These are phyloP conservation scores for Gavialis gangeticus DNA, from an alignment of 2,113 vertebrate genomes.

Conservation along the genomic window DNA sequence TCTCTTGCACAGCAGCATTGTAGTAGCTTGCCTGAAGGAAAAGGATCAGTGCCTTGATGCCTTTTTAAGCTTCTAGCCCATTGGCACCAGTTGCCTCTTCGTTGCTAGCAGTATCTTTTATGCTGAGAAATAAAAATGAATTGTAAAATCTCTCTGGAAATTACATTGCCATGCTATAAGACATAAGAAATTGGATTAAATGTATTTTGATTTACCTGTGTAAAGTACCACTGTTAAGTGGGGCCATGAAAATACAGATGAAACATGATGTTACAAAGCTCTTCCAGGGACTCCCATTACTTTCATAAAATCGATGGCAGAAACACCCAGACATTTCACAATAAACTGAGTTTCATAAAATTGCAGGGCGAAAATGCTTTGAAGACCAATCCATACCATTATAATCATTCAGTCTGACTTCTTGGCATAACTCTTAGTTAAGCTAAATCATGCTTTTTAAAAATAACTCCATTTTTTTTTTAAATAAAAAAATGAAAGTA, in stretches of 20 bases:
- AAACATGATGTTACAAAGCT: not conserved
- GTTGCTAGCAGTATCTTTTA: not conserved
- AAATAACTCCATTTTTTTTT: not conserved
- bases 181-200: not conserved
- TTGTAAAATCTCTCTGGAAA: not conserved
- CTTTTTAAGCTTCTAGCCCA: not conserved
- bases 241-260: not conserved
- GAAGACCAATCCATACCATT: not conserved
- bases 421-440: not conserved
- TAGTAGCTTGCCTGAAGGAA: not conserved
- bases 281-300: not conserved
- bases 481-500: not conserved
- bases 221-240: not conserved
- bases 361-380: not conserved
- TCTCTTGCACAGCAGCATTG: not conserved
- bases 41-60: not conserved
- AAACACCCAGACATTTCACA: not conserved
- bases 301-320: not conserved
- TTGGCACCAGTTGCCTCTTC: not conserved
- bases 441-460: not conserved
- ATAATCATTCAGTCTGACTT: not conserved
- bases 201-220: not conserved
- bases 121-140: not conserved
- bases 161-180: not conserved
- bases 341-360: conserved; percentile 2